phyloP scores from a whole-genome alignment of 2,113 vertebrate genomes.

The Origma solitaria region DNA sequence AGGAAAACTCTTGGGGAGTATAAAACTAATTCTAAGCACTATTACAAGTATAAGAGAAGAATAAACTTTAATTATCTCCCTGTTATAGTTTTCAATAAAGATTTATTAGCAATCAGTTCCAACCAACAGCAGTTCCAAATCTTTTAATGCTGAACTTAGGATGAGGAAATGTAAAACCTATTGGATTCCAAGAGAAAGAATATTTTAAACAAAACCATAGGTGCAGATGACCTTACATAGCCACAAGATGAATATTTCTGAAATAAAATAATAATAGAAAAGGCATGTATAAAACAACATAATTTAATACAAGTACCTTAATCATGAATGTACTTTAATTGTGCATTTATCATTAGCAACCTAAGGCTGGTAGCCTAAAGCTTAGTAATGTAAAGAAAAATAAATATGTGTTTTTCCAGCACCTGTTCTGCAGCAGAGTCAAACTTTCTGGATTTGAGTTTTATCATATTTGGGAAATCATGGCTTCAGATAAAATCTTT shows the following conservation, averaged over 20 bases:
- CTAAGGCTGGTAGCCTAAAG: background rate
- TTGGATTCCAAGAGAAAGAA: background rate
- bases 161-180: background rate
- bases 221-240: background rate
- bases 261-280: background rate
- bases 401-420: rapidly evolving
- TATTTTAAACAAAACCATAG: background rate
- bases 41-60: background rate
- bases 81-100: background rate
- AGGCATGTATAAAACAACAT: background rate
- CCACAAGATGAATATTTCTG: background rate
- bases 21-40: background rate
- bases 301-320: background rate
- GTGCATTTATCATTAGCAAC: background rate
- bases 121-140: background rate
- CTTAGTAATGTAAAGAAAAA: background rate
- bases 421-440: background rate
- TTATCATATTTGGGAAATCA: background rate
- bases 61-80: background rate
- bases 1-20: background rate
- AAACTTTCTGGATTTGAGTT: background rate
- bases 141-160: background rate
- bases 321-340: background rate
- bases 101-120: background rate
- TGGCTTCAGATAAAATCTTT: background rate